phyloP scores from a whole-genome alignment of 2,113 vertebrate species.

The Corythoichthys haematopterus region DNA sequence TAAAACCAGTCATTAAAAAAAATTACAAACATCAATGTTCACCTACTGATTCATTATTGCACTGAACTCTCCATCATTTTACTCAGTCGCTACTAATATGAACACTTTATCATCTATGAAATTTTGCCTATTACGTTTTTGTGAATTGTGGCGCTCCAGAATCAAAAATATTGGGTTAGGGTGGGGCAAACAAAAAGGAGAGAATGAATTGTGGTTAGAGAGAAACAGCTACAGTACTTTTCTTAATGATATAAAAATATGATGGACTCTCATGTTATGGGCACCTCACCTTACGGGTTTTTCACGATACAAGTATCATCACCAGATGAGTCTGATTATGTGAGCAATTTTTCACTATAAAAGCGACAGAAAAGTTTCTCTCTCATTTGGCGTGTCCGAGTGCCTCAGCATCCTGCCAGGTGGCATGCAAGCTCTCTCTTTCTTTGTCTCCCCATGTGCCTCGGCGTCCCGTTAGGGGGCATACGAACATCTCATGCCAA shows the following conservation, averaged over 20 bases:
- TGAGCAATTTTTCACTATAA: too few relatives aligned
- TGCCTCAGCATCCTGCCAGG: too few relatives aligned
- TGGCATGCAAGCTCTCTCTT: too few relatives aligned
- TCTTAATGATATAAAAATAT: neutral
- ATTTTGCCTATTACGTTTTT: too few relatives aligned
- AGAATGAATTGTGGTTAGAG: neutral
- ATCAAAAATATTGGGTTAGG: neutral
- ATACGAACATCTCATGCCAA: too few relatives aligned
- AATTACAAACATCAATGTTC: constrained; percentile 67
- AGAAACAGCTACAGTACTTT: neutral
- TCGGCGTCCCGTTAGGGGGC: too few relatives aligned
- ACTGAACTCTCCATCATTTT: neutral
- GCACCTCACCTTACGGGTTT: too few relatives aligned
- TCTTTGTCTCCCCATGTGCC: too few relatives aligned
- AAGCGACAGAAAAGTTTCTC: too few relatives aligned
- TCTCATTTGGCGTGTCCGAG: too few relatives aligned
- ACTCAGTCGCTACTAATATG: neutral
- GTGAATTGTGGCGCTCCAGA: neutral
- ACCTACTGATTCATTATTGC: constrained; percentile 57
- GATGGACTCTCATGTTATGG: neutral
- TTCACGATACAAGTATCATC: too few relatives aligned
- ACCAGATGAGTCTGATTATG: too few relatives aligned
- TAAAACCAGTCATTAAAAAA: constrained; percentile 70
- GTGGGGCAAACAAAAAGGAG: neutral
- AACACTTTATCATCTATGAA: neutral